These are phyloP conservation scores for Nomada goodeniana DNA, from an alignment of 2,888 invertebrate species.

Conservation along the genomic window DNA sequence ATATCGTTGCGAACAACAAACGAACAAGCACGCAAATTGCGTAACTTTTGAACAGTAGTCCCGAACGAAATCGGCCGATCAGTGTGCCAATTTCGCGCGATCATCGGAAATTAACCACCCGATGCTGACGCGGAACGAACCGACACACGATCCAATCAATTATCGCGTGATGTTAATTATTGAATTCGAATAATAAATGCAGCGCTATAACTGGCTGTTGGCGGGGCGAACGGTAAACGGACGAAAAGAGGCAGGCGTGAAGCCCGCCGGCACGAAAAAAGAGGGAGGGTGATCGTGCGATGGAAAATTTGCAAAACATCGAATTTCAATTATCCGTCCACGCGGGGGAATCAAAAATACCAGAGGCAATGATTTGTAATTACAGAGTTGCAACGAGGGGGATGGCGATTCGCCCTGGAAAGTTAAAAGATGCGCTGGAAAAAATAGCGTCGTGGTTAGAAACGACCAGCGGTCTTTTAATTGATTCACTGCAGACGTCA, in stretches of 20 bases:
- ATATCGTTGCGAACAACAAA: neutral
- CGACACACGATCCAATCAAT: conserved; percentile 81
- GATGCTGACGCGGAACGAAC: conserved; percentile 66
- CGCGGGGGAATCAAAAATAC: conserved; percentile 48
- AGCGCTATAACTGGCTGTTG: conserved; percentile 42
- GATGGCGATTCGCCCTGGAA: conserved; percentile 1
- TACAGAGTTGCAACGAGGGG: conserved; percentile 28
- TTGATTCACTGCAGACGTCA: conserved; percentile 2
- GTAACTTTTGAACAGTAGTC: conserved; percentile 1
- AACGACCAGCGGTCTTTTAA: conserved; percentile 10
- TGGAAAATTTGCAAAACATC: conserved; percentile 71
- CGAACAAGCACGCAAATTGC: neutral
- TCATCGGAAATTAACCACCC: conserved; percentile 71
- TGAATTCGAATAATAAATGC: conserved; percentile 76
- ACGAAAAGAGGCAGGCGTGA: neutral
- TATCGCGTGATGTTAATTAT: conserved; percentile 79
- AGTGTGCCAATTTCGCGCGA: neutral
- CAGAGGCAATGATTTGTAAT: conserved; percentile 58
- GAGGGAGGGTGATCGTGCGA: conserved; percentile 18
- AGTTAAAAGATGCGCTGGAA: conserved; percentile 11
- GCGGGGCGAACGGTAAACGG: conserved; percentile 5
- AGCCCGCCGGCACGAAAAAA: neutral
- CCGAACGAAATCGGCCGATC: neutral
- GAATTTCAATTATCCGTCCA: conserved; percentile 71
- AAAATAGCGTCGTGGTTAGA: conserved; percentile 5